Conservation (phyloP, 1,140 invertebrate genomes). For the Heliconius himera region DNA sequence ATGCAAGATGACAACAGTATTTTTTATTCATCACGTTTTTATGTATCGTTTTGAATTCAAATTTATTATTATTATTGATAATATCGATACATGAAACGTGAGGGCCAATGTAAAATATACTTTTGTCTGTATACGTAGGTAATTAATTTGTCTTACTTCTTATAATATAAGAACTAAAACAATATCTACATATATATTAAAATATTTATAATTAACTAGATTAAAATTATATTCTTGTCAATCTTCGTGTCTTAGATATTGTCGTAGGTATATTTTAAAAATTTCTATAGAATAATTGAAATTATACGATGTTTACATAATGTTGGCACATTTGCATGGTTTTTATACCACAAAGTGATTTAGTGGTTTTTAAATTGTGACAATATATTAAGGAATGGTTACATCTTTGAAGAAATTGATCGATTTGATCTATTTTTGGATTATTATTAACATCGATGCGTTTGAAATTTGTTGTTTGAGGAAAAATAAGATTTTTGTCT, state of each 20-base stretch:
- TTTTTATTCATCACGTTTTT: background rate
- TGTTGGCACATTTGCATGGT: background rate
- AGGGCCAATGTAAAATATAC: background rate
- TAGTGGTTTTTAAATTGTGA: background rate
- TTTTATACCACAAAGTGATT: background rate
- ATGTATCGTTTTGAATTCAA: background rate
- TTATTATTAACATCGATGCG: background rate
- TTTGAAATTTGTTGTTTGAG: background rate
- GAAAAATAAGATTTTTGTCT: background rate
- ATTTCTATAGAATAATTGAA: background rate
- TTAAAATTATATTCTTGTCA: background rate
- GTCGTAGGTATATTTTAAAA: background rate
- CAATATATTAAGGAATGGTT: background rate
- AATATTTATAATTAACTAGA: background rate
- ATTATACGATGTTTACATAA: background rate
- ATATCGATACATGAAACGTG: background rate
- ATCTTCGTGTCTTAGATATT: background rate
- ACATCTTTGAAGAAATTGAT: background rate
- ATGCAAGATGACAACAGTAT: background rate
- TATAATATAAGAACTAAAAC: background rate
- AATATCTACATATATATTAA: background rate
- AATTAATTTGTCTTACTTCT: background rate
- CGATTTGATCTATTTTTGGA: constrained; percentile 24
- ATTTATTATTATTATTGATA: background rate
- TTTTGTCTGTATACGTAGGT: background rate